Conservation (phyloP, 2,888 invertebrate species). For the Epirrhoe alternata region DNA sequence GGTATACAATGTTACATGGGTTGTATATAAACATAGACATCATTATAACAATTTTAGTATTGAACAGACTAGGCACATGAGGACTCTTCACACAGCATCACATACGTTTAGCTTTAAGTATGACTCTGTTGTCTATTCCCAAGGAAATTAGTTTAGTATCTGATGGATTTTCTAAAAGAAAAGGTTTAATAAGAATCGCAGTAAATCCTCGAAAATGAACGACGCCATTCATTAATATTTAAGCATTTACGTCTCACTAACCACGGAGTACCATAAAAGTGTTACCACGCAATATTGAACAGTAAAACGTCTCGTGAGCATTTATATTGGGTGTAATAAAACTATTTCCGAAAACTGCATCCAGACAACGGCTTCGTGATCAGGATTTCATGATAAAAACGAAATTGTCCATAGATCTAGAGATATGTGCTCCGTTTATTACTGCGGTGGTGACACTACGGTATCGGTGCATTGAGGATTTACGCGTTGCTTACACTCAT, state of each 20-base stretch:
- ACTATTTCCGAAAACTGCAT: neutral
- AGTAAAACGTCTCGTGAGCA: constrained; percentile 56
- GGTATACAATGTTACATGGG: neutral
- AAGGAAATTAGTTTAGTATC: neutral
- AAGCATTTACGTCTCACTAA: constrained; percentile 6
- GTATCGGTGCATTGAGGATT: too few species aligned
- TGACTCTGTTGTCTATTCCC: neutral
- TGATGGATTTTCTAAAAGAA: neutral
- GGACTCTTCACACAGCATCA: too few species aligned
- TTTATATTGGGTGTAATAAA: constrained; percentile 45
- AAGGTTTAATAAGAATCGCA: neutral
- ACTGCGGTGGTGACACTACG: too few species aligned
- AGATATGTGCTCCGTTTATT: too few species aligned
- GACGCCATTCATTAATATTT: neutral
- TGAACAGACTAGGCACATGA: too few species aligned
- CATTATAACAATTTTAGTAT: too few species aligned
- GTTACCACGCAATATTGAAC: constrained; percentile 56
- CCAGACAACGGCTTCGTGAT: neutral
- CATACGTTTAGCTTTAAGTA: neutral
- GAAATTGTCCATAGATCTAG: neutral
- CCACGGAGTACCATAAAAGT: constrained; percentile 46
- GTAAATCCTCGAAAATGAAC: neutral
- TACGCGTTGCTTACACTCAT: too few species aligned
- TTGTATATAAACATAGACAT: neutral
- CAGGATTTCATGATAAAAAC: neutral